Base-by-base conservation (phyloP, 2,113 vertebrate genomes). In the Lethenteron reissneri region DNA sequence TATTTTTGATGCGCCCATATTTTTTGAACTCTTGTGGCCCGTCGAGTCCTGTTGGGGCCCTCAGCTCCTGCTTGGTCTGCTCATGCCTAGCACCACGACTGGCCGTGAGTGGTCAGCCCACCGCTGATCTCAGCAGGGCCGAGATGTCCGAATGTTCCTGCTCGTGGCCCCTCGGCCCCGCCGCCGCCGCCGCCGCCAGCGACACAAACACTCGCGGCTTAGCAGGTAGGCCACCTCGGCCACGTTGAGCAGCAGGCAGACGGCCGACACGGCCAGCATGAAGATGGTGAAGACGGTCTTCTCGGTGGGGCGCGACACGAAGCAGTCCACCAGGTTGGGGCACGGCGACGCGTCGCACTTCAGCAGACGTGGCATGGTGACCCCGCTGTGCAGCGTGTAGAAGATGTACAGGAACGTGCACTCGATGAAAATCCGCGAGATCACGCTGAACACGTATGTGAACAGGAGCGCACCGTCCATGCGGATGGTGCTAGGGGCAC, bases 261-360 rank as follows among this genome's bases (percentile, higher is more conserved):
- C 64, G n/a, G 64, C 64, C n/a, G 64, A 68, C n/a, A 68, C 64
- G 8, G 64, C n/a, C 64, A 68, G 11, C 64, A 68, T 68, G 64
- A 68, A 68, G 64, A 68, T 68, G 8, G 64, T 68, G 64, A 68
- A 68, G 64, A 68, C 64, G n/a, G 64, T 68, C 25, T 68, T 68
- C 64, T 68, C 64, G 64, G 64, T 68, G 9, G 64, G 64, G 25
- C 64, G 64, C 10, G 64, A 68, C n/a, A 68, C 25, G 64, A 68
- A 68, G 64, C 64, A 68, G 64, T 68, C 64, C 64, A 68, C 64
- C 2, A 68, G 9, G 10, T 68, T 68, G 64, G 64, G 64, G 25
- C 64, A 68, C 11, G 64, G 64, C n/a, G 64, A 68, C 11, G 64
- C 64, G 64, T 68, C 64, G 64, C 64, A 68, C 25, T 68, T 68